Conservation (phyloP, 2,113 vertebrate genomes). For the Solea solea region DNA sequence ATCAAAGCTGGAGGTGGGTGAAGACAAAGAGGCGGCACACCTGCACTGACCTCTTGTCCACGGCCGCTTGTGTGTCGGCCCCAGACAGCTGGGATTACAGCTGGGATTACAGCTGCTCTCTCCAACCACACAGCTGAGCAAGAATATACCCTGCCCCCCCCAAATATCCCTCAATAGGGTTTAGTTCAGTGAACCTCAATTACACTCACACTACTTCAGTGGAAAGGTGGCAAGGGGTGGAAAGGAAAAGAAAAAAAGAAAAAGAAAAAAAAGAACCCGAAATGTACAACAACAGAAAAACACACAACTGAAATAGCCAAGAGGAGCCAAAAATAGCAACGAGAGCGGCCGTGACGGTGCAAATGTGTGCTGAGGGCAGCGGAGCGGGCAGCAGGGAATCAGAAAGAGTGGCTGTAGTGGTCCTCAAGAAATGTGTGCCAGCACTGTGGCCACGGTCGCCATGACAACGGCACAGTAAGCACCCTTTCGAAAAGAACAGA, state of each 20-base stretch:
- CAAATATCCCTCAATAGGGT: constrained; percentile 13
- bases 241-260: background rate
- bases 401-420: constrained; percentile 62
- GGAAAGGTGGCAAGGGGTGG: constrained; percentile 20
- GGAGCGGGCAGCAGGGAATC: constrained; percentile 33
- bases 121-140: constrained; percentile 42
- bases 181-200: constrained; percentile 48
- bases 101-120: constrained; percentile 56
- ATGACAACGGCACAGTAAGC: constrained; percentile 67
- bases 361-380: constrained; percentile 53
- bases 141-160: constrained; percentile 22
- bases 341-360: constrained; percentile 56
- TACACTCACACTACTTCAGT: constrained; percentile 61
- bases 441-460: constrained; percentile 60
- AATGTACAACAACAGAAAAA: constrained; percentile 66
- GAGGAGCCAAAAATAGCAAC: constrained; percentile 71
- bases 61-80: constrained; percentile 22
- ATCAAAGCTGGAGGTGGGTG: constrained; percentile 26
- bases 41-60: constrained; percentile 44
- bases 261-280: constrained; percentile 9
- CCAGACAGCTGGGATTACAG: constrained; percentile 52
- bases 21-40: constrained; percentile 47
- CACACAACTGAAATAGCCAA: constrained; percentile 68
- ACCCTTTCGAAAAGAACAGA: constrained; percentile 60
- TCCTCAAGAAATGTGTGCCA: constrained; percentile 65